Evolutionary conservation across 1,140 invertebrate genomes (phyloP), one percentile per base, ranked within the genome.

Genomic region (Apolygus lucorum): DNA sequence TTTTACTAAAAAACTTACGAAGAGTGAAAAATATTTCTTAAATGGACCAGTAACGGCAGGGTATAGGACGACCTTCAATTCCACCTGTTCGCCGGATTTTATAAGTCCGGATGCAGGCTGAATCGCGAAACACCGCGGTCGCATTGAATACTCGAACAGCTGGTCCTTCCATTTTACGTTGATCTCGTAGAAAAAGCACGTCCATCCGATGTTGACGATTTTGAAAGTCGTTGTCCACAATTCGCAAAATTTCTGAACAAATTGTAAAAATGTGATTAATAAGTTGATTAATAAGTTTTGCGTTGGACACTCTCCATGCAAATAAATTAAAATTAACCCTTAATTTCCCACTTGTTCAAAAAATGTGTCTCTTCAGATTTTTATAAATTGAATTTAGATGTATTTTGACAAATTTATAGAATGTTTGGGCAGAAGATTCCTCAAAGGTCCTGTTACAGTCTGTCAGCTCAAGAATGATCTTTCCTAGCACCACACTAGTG

Each of bases 1-100:
- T n/a, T n/a, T n/a, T n/a, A n/a, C n/a, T n/a, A n/a, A n/a, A n/a
- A 49, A 17, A 59, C 54, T 59, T 59, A 59, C 54, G 22, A 21
- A 14, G 4, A 59, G 22, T 4, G 8, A 59, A 24, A 59, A 59
- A 24, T 17, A 59, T 22, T 11, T 14, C 4, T 59, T 21, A 22
- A 59, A 11, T 4, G 54, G 54, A 24, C 54, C 54, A 8, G 54
- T 59, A 4, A 59, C 11, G 2, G 13, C 54, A 4, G 54, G 54
- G 54, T 59, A 22, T 4, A 59, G 22, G 8, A 21, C 22, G 54
- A 59, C 54, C 2, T 11, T 21, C 2, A 59, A 4, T 59, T 59
- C 54, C 2, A 59, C 54, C 4, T 59, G 4, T 11, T 8, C 11
- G 22, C 54, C 54, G 22, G 13, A 11, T 59, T 59, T 21, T 4